phyloP scores from a whole-genome alignment of 2,113 vertebrate genomes.

The Engraulis encrasicolus region DNA sequence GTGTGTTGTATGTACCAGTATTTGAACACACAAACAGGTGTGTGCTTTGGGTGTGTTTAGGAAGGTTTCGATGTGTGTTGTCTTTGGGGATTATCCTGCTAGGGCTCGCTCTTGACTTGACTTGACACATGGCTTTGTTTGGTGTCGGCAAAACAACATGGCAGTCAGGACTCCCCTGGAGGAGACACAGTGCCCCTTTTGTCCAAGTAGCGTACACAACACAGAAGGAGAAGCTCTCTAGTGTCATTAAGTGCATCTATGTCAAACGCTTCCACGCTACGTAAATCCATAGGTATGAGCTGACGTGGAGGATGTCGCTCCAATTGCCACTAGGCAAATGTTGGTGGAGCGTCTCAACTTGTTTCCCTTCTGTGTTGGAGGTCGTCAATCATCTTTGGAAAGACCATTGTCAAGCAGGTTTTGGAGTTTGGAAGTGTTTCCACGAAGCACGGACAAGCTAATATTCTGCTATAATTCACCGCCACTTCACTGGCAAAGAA shows the following conservation, averaged over 20 bases:
- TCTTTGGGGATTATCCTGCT: constrained; percentile 38
- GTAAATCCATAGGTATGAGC: background rate
- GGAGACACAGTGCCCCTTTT: constrained; percentile 54
- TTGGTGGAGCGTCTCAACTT: background rate
- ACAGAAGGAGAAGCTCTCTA: background rate
- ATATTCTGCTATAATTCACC: background rate
- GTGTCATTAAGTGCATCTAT: background rate
- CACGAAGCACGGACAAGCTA: background rate
- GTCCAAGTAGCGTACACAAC: constrained; percentile 5
- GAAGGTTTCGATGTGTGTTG: background rate
- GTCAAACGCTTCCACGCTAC: background rate
- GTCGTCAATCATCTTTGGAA: background rate
- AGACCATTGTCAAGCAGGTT: background rate
- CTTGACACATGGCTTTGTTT: constrained; percentile 1
- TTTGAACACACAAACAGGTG: no score
- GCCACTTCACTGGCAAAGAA: background rate
- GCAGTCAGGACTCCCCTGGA: background rate
- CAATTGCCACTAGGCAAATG: background rate
- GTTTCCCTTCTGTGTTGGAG: background rate
- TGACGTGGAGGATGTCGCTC: background rate
- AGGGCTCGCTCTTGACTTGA: constrained; percentile 31
- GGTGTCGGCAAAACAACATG: background rate
- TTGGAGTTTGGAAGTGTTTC: background rate
- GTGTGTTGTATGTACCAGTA: no score
- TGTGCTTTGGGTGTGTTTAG: background rate